These are phyloP conservation scores for Lycocerus yunnanus DNA, from an alignment of 2,888 invertebrate species.

Conservation along the genomic window DNA sequence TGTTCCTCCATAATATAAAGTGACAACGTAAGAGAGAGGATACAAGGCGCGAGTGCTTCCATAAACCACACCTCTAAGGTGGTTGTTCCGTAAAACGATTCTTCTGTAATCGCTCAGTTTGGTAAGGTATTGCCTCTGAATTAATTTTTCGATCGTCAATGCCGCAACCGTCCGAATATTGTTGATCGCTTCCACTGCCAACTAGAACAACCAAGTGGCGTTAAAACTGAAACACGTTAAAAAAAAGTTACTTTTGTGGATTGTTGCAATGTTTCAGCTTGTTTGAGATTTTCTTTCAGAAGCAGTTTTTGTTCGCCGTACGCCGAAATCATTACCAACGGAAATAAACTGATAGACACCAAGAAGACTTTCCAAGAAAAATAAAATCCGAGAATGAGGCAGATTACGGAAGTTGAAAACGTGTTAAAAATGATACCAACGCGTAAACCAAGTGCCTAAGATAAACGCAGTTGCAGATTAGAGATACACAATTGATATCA, in stretches of 20 bases:
- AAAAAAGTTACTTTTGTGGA: not conserved
- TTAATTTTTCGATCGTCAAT: not conserved
- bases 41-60: constrained; percentile 68
- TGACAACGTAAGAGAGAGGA: constrained; percentile 72
- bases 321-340: not conserved
- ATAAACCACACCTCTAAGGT: constrained; percentile 63
- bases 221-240: too few species aligned
- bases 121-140: not conserved
- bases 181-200: not conserved
- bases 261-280: not conserved
- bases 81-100: not conserved
- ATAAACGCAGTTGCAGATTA: not conserved
- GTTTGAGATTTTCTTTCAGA: not conserved
- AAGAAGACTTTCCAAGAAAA: not conserved
- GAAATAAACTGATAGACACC: not conserved
- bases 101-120: not conserved
- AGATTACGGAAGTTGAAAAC: not conserved
- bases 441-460: not conserved
- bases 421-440: not conserved
- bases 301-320: not conserved
- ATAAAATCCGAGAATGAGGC: not conserved
- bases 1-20: constrained; percentile 74
- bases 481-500: not conserved
- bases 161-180: not conserved
- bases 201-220: not conserved